Conservation (phyloP, 2,113 vertebrate genomes). For the Aspidoscelis tigris region DNA sequence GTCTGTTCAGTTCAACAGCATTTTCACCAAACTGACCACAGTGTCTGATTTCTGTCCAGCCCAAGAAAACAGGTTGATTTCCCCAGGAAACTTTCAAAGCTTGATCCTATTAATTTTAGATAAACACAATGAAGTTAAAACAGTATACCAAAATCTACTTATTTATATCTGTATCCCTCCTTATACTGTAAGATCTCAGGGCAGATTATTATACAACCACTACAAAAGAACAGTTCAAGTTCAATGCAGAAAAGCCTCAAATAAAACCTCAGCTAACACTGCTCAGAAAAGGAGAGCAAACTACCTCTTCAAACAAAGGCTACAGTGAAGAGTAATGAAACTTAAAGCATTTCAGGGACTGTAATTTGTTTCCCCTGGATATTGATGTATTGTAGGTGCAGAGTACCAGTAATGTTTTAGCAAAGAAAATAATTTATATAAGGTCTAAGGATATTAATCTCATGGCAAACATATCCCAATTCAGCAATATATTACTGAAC, state of each 20-base stretch:
- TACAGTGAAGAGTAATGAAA: too few relatives aligned
- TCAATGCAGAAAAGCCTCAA: too few relatives aligned
- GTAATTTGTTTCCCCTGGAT: background rate
- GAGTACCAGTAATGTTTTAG: background rate
- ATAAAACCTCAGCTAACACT: too few relatives aligned
- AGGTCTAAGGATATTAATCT: background rate
- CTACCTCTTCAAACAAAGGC: too few relatives aligned
- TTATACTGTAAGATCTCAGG: too few relatives aligned
- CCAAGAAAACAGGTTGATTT: slow-evolving; percentile 81
- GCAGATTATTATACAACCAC: too few relatives aligned
- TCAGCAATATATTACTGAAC: too few relatives aligned
- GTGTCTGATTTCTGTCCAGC: slow-evolving; percentile 86
- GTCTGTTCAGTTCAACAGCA: slow-evolving; percentile 86
- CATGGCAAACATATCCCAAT: background rate
- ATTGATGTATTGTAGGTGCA: background rate
- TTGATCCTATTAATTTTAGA: slow-evolving; percentile 81
- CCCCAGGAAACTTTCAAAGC: slow-evolving; percentile 86
- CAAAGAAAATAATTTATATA: background rate
- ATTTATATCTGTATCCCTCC: too few relatives aligned
- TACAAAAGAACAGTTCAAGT: too few relatives aligned
- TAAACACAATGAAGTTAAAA: slow-evolving; percentile 33
- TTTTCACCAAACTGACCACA: slow-evolving; percentile 71
- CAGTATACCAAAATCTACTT: background rate
- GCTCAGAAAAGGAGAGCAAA: too few relatives aligned
- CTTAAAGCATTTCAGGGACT: too few relatives aligned